Conservation (phyloP, 2,888 invertebrate genomes). For the Troides helena region DNA sequence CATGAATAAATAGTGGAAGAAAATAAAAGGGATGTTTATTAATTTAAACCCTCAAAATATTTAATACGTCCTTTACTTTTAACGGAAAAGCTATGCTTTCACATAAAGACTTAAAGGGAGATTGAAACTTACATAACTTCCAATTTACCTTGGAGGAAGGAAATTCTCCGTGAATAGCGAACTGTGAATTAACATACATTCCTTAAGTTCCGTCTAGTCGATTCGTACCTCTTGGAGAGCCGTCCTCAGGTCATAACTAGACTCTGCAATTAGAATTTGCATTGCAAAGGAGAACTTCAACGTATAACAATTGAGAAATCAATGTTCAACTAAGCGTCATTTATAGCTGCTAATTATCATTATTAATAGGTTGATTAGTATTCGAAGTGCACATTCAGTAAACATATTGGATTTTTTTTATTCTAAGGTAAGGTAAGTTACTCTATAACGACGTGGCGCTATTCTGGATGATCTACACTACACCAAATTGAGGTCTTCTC, state of each 20-base stretch:
- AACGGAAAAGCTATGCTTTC: neutral
- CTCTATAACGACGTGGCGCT: too few species aligned
- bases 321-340: neutral
- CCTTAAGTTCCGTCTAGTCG: constrained; percentile 22
- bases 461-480: too few species aligned
- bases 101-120: neutral
- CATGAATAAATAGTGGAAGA: too few species aligned
- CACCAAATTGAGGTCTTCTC: too few species aligned
- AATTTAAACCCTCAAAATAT: neutral
- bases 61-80: neutral
- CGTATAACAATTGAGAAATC: constrained; percentile 12
- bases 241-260: constrained; percentile 23
- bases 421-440: too few species aligned
- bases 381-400: too few species aligned
- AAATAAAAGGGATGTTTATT: too few species aligned
- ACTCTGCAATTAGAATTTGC: constrained; percentile 29
- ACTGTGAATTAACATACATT: constrained; percentile 43
- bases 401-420: too few species aligned
- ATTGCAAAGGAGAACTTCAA: constrained; percentile 25
- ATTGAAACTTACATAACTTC: constrained; percentile 5
- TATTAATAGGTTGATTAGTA: neutral
- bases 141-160: constrained; percentile 1
- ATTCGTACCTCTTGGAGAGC: constrained; percentile 14
- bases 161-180: constrained; percentile 39
- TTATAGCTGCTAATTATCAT: neutral